Evolutionary conservation across 2,113 vertebrate species (phyloP).

Genomic region (Caretta caretta): DNA sequence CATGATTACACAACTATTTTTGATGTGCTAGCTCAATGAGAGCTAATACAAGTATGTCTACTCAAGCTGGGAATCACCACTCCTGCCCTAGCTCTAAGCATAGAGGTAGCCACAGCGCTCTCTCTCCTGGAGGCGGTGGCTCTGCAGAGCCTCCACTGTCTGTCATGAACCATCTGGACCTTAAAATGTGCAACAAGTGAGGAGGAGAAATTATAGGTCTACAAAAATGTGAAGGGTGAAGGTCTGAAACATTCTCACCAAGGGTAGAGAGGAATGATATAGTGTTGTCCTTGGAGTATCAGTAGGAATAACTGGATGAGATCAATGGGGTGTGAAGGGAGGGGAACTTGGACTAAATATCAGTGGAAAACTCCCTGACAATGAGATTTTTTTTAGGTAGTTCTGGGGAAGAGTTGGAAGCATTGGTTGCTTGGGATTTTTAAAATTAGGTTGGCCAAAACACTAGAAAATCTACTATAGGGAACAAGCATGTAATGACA

Average conservation of each 20-base stretch:
- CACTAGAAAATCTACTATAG: slow-evolving; percentile 27
- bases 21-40: too few species aligned
- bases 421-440: slow-evolving; percentile 1
- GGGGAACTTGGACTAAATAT: not conserved
- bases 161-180: not conserved
- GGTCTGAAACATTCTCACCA: not conserved
- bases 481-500: slow-evolving; percentile 29
- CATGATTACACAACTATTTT: too few species aligned
- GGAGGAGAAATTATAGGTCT: not conserved
- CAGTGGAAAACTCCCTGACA: not conserved
- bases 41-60: not conserved
- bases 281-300: not conserved
- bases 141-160: not conserved
- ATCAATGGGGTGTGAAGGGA: not conserved
- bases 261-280: not conserved
- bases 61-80: too few species aligned
- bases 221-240: not conserved
- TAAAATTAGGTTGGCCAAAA: slow-evolving; percentile 13
- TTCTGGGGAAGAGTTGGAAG: not conserved
- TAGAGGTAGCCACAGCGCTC: too few species aligned
- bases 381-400: not conserved
- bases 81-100: too few species aligned
- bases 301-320: not conserved
- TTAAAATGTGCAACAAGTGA: not conserved
- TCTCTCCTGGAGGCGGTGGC: not conserved